Evolutionary conservation across 2,888 invertebrate species (phyloP), one percentile per base, ranked within the genome.

Genomic region (Psylliodes chrysocephalus): DNA sequence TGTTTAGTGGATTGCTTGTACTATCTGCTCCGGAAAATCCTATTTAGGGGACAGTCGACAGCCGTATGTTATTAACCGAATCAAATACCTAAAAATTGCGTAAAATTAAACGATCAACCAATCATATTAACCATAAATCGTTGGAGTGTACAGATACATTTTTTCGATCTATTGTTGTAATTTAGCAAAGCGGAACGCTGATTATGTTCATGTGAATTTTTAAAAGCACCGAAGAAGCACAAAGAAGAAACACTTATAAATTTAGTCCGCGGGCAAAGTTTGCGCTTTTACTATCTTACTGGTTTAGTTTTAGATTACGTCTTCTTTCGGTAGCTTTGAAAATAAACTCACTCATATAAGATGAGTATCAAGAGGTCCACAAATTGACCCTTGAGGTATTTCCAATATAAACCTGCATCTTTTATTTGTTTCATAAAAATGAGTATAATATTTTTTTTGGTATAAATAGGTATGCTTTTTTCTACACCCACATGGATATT

Each of bases 131-230:
- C 44, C 47, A 53, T 61, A 62, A 55, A 63, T 67, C 62, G 57
- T 67, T 55, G 61, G 49, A 55, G 53, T 53, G 52, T 47, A 61
- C 33, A 55, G 33, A 60, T 59, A 55, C 2, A 59, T 53, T 64
- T 56, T 62, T 55, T 60, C 53, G 33, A 56, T 46, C 68, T 55
- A 68, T 70, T 70, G 70, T 70, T 66, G 17, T 51, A 47, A 62
- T 15, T 54, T 61, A 55, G 33, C 55, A 60, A 64, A 68, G 57
- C 70, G 64, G 46, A 61, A 65, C 64, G 51, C 33, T 42, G 44
- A 64, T 60, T 57, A 53, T 61, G 53, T 53, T 67, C 64, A 55
- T 61, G 63, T 68, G 63, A 63, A 57, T 60, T 61, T 59, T 42
- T 64, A 61, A 64, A 66, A 62, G 59, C 61, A 49, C 55, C 10